phyloP scores from a whole-genome alignment of 2,113 vertebrate genomes.

The Anser cygnoides region DNA sequence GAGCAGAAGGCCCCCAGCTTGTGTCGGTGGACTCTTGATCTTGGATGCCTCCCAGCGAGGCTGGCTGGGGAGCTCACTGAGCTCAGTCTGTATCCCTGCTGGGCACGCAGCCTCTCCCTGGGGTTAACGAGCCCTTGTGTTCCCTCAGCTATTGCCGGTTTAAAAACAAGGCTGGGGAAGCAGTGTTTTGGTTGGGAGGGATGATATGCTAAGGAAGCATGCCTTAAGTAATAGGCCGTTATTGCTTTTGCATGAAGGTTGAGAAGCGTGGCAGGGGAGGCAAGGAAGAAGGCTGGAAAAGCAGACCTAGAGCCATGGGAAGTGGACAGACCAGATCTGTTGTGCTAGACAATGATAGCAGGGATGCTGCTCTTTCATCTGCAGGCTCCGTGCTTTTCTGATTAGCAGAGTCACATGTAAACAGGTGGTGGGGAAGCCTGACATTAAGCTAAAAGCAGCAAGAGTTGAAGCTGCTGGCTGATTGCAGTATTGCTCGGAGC shows the following conservation, averaged over 20 bases:
- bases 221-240: neutral
- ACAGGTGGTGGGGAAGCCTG: neutral
- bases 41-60: neutral
- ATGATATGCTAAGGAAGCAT: neutral
- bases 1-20: neutral
- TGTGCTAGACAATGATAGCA: neutral
- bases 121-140: conserved; percentile 4
- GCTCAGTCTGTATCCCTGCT: neutral
- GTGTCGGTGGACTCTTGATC: neutral
- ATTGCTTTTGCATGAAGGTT: neutral
- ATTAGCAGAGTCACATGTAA: conserved; percentile 24
- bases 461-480: neutral
- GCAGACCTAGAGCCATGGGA: neutral
- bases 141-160: neutral
- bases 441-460: conserved; percentile 7
- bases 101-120: neutral
- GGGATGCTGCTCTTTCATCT: conserved; percentile 39
- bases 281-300: neutral
- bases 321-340: neutral
- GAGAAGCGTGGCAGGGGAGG: neutral
- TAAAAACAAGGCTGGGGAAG: conserved; percentile 27
- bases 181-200: neutral
- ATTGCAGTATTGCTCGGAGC: neutral
- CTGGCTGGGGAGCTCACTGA: neutral
- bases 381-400: conserved; percentile 1